Evolutionary conservation across 1,140 invertebrate species (phyloP), one percentile per base, ranked within the genome.

Genomic region (Drosophila asahinai): DNA sequence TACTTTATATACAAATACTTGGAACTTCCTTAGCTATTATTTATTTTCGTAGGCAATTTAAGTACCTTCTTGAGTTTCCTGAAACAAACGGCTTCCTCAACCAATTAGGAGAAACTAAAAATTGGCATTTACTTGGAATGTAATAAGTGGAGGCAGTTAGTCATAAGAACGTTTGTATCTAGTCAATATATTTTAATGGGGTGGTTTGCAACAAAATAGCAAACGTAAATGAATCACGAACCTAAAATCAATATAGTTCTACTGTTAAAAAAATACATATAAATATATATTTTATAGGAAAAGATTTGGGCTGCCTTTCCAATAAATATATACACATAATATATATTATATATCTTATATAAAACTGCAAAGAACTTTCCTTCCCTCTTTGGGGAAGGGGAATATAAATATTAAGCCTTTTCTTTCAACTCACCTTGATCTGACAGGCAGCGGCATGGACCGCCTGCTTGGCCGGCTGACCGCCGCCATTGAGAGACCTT

Each of bases 361-460:
- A 19, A 19, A 45, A 45, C 9, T 11, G 0, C 5, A 48, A 22
- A 14, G 2, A 2, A 14, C 33, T 27, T 27, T 27, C 27, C 27
- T 7, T 27, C 6, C 6, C 27, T 27, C 27, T 27, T 27, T 27
- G 27, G 3, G 6, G 27, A 33, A 33, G 6, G 8, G 30, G 6
- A 30, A 30, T 30, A 30, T 8, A 33, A 33, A 33, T 33, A 9
- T 33, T 33, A 33, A 17, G 9, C 3, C 4, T 17, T 5, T 27
- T 33, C 38, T 1, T 17, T 0, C 14, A 7, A 77, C 75, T 66
- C 74, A 97, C 96, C 95, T 99, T 99, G 19, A 99, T 96, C 93
- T 99, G 98, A 91, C 98, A 99, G 17, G 98, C 98, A 36, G 97
- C 98, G 25, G 97, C 97, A 93, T 99, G 97, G 1, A 99, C 94